Evolutionary conservation across 2,797 vertebrate species (phyloP), one percentile per base, ranked within the genome.

Genomic region (Percopsis omiscomaycus): DNA sequence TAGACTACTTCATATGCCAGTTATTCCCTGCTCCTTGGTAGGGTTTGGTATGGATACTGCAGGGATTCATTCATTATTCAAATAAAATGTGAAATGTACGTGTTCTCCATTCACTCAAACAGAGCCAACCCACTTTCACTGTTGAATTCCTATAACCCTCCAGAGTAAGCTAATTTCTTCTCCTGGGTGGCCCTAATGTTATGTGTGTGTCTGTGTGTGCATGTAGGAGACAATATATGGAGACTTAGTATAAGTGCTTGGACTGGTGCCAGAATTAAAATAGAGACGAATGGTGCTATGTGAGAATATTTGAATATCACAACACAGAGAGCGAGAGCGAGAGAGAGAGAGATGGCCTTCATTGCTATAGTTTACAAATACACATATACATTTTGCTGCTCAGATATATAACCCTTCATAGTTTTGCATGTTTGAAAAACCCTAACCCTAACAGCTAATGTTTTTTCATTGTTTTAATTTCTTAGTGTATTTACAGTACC

Each of bases 181-280:
- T 81, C 64, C 60, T 58, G 79, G 73, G 73, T 80, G 65, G 54
- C 59, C 59, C 11, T 1, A 42, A 12, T 30, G 16, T 45, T n/a
- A 37, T 42, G 37, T 42, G 37, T 28, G 42, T 64, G 62, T 48
- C 15, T 62, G 48, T 32, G 15, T 37, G 30, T 52, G 49, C 10
- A 11, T 69, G 64, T 65, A 52, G 47, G 63, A 68, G 65, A 61
- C 63, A 79, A 73, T 83, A 87, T 89, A 87, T 83, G 84, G 86
- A 83, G 63, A 69, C 28, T 73, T 73, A 72, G 59, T 77, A 15
- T 66, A 74, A 80, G 65, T 78, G 80, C 68, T 78, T 84, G 75
- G 74, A 46, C 37, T 69, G 49, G 55, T 74, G 85, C 84, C 85
- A 82, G 66, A 80, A 71, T 66, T 59, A 75, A 69, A 82, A 77